Conservation (phyloP, 2,888 invertebrate genomes). For the Leptopilina myrica region DNA sequence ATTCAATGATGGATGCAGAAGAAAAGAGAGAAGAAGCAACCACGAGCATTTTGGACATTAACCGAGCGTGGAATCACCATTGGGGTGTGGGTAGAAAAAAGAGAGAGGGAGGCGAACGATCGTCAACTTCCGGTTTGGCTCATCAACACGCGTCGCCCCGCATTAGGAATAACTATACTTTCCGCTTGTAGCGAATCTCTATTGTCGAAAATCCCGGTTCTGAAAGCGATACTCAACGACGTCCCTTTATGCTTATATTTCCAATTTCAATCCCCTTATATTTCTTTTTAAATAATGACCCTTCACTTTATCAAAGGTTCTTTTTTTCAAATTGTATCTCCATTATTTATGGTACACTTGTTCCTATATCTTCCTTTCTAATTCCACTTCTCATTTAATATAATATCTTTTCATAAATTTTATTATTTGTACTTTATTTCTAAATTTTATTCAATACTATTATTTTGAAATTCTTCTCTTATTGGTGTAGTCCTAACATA, state of each 20-base stretch:
- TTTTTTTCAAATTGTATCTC: background rate
- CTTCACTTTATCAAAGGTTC: background rate
- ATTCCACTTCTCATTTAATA: background rate
- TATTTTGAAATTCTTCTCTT: no score
- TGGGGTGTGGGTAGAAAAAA: background rate
- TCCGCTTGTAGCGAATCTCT: conserved; percentile 69
- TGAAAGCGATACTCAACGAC: conserved; percentile 70
- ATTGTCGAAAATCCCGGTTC: conserved; percentile 65
- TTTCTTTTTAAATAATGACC: conserved; percentile 12
- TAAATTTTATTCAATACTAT: no score
- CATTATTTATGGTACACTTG: conserved; percentile 12
- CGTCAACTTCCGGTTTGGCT: conserved; percentile 72
- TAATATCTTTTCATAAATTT: background rate
- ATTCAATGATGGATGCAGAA: background rate
- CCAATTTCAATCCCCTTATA: conserved; percentile 2
- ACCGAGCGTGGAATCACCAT: conserved; percentile 30
- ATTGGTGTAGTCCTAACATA: no score
- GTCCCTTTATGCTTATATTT: conserved; percentile 13
- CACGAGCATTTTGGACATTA: conserved; percentile 23
- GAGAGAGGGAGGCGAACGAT: conserved; percentile 55
- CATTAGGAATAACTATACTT: conserved; percentile 74
- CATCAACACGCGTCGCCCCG: conserved; percentile 73
- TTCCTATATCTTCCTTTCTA: background rate
- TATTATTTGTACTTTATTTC: background rate
- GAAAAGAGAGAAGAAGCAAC: conserved; percentile 21